Evolutionary conservation across 2,113 vertebrate species (phyloP).

Genomic region (Egretta garzetta): DNA sequence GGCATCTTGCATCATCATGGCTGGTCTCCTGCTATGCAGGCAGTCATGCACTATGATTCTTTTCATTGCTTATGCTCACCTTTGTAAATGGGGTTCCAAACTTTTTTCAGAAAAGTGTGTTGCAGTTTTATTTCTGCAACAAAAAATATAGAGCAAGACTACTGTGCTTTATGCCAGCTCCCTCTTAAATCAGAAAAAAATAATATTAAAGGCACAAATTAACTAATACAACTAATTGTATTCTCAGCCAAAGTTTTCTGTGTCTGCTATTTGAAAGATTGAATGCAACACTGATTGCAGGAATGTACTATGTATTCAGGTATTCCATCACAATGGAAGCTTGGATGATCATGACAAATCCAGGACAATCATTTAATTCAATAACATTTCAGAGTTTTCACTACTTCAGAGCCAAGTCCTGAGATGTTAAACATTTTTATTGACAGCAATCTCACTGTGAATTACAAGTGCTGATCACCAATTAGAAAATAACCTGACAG

Average conservation of each 20-base stretch:
- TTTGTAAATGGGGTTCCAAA: conserved; percentile 27
- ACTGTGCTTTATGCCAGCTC: conserved; percentile 11
- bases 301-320: not conserved
- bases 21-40: not conserved
- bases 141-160: not conserved
- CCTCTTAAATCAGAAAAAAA: conserved; percentile 42
- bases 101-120: not conserved
- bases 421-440: not conserved
- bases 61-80: not conserved
- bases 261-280: not conserved
- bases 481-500: not conserved
- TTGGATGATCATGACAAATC: not conserved
- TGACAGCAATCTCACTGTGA: not conserved
- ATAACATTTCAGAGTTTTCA: not conserved
- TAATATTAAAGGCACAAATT: conserved; percentile 16
- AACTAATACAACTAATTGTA: conserved; percentile 38
- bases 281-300: not conserved
- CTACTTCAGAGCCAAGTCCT: not conserved
- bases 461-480: not conserved
- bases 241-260: conserved; percentile 28
- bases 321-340: not conserved
- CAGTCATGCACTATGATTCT: not conserved
- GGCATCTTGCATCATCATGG: not conserved
- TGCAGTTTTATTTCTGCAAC: not conserved
- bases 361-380: not conserved